These are phyloP conservation scores for Harpagifer antarcticus DNA, from an alignment of 2,797 vertebrate genomes.

Conservation along the genomic window DNA sequence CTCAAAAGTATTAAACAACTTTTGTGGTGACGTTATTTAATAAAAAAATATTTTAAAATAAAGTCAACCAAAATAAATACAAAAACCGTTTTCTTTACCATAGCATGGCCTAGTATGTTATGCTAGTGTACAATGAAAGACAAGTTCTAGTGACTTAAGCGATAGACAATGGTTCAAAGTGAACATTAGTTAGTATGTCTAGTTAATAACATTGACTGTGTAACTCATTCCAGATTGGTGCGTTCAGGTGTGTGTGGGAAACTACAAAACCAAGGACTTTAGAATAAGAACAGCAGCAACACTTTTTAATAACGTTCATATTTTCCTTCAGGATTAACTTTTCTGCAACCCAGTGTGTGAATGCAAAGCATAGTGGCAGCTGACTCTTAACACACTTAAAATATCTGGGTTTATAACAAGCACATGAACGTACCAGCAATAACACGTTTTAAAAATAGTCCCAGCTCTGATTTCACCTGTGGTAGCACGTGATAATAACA, in stretches of 20 bases:
- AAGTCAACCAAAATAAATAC: background rate
- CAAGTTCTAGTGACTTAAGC: background rate
- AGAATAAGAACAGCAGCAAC: background rate
- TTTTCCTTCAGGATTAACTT: background rate
- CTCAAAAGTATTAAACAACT: background rate
- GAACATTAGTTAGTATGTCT: background rate
- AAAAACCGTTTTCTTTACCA: background rate
- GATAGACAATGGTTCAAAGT: background rate
- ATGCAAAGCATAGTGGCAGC: background rate
- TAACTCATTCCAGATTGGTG: background rate
- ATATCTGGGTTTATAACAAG: constrained; percentile 8
- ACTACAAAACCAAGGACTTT: background rate
- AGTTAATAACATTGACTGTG: background rate
- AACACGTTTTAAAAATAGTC: background rate
- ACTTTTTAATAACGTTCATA: background rate
- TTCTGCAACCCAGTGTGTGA: background rate
- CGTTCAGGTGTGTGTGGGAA: background rate
- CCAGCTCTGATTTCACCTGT: background rate
- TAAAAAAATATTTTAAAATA: background rate
- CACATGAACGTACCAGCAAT: constrained; percentile 31
- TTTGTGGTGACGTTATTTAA: too few relatives aligned
- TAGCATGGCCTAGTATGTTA: background rate
- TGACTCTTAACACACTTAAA: background rate
- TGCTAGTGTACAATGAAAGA: background rate
- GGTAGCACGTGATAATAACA: background rate